Evolutionary conservation across 2,113 vertebrate genomes (phyloP), one percentile per base, ranked within the genome.

Genomic region (Misgurnus anguillicaudatus): DNA sequence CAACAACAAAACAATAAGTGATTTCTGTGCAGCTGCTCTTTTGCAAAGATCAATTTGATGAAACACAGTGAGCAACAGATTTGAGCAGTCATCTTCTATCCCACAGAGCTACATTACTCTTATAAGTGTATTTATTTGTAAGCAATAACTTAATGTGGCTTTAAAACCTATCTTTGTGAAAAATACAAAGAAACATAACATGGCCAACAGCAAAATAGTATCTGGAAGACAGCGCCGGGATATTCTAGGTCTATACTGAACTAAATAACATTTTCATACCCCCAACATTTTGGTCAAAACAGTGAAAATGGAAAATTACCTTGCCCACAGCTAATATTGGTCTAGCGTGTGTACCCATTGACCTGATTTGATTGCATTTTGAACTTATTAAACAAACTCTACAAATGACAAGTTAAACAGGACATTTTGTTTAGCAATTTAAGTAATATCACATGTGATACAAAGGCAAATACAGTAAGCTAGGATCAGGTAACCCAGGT

Each of bases 361-460:
- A 81, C 31, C 38, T 71, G 65, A 69, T 75, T 62, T 71, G 48
- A 64, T 74, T 47, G 62, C 63, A 75, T 75, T 38, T 84, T 74
- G 68, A 84, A 78, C 75, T 68, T 78, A 75, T 75, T 81, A 24
- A 4, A 16, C 16, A 62, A 21, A 58, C 53, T 84, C 47, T 8
- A 41, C 77, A 31, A 21, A 19, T 0, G 14, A 76, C 48, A 60
- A 75, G 47, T 74, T 74, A 47, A 75, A 17, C 64, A 57, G 16
- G 74, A 77, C 69, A 65, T 57, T 64, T 39, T 71, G 71, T 72
- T 61, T 70, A 65, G 64, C 3, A 38, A 66, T 67, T 75, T 31
- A 64, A 77, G 78, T 74, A 58, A 72, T 47, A 72, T 45, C 69
- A 75, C 69, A 75, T 78, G 83, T 72, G 55, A 10, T 65, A 48